Evolutionary conservation across 1,140 invertebrate genomes (phyloP).

Genomic region (Cyrtorhinus lividipennis): DNA sequence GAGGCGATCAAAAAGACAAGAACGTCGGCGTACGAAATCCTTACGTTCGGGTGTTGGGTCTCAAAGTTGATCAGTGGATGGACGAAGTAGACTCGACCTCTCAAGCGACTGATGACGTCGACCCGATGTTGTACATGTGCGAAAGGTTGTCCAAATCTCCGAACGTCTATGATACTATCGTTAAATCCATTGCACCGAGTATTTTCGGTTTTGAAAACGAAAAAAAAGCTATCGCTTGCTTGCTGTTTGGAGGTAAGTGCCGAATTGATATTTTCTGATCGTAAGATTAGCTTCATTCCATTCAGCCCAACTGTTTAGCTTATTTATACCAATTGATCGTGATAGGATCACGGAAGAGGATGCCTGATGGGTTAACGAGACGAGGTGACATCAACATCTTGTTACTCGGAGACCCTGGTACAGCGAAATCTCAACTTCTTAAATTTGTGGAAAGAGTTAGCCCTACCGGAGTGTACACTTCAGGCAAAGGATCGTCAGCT

Average conservation of each 20-base stretch:
- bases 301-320: not conserved
- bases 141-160: slow-evolving; percentile 67
- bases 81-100: slow-evolving; percentile 37
- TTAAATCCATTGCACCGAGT: slow-evolving; percentile 88
- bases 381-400: slow-evolving; percentile 96
- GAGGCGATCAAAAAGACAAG: slow-evolving; percentile 34
- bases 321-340: too few species aligned
- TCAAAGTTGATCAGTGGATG: slow-evolving; percentile 55
- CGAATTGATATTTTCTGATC: too few species aligned
- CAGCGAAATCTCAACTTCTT: slow-evolving; percentile 93
- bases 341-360: slow-evolving; percentile 57
- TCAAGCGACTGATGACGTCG: slow-evolving; percentile 37
- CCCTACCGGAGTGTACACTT: slow-evolving; percentile 94
- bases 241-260: slow-evolving; percentile 73
- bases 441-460: slow-evolving; percentile 96
- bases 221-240: slow-evolving; percentile 92
- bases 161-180: slow-evolving; percentile 80
- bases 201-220: slow-evolving; percentile 92
- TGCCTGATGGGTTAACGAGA: slow-evolving; percentile 89
- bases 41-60: slow-evolving; percentile 88
- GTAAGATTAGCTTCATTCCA: too few species aligned
- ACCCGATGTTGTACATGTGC: slow-evolving; percentile 39
- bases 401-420: slow-evolving; percentile 94
- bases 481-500: slow-evolving; percentile 96
- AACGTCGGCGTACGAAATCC: slow-evolving; percentile 74